phyloP scores from a whole-genome alignment of 2,888 invertebrate species.

The Eupithecia tripunctaria region DNA sequence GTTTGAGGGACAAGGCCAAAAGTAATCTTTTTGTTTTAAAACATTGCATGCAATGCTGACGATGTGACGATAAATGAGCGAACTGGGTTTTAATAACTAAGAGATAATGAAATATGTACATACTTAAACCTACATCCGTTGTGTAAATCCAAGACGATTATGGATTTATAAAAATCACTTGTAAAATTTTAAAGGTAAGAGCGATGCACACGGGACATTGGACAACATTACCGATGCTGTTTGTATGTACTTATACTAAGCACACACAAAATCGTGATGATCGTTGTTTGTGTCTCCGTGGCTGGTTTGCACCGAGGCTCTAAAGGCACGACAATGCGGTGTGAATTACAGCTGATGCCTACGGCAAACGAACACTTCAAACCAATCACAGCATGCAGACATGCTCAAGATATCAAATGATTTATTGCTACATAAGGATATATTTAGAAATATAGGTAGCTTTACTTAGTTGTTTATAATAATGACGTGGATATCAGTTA shows the following conservation, averaged over 20 bases:
- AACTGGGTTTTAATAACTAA: background rate
- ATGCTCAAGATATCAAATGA: constrained; percentile 71
- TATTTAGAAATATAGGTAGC: constrained; percentile 42
- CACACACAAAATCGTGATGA: constrained; percentile 58
- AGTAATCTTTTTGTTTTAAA: background rate
- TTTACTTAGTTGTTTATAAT: constrained; percentile 14
- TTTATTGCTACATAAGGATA: constrained; percentile 60
- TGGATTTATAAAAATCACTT: background rate
- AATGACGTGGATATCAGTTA: constrained; percentile 10
- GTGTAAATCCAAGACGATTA: background rate
- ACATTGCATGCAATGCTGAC: background rate
- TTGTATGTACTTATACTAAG: constrained; percentile 22
- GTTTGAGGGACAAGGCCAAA: background rate
- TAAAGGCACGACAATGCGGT: constrained; percentile 64
- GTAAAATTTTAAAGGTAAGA: background rate
- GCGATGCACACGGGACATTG: background rate
- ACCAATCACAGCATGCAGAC: constrained; percentile 59
- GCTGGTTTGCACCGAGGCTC: constrained; percentile 59
- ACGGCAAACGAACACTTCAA: constrained; percentile 70
- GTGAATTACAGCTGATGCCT: constrained; percentile 72
- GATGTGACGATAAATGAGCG: background rate
- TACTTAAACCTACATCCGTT: background rate
- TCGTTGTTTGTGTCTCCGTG: constrained; percentile 65
- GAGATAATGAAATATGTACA: background rate
- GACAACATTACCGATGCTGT: constrained; percentile 13